Percentiles rank a stretch among this genome's conserved stretches.
phyloP scores from a whole-genome alignment of 2,888 invertebrate species.

The Abrostola triplasia region DNA sequence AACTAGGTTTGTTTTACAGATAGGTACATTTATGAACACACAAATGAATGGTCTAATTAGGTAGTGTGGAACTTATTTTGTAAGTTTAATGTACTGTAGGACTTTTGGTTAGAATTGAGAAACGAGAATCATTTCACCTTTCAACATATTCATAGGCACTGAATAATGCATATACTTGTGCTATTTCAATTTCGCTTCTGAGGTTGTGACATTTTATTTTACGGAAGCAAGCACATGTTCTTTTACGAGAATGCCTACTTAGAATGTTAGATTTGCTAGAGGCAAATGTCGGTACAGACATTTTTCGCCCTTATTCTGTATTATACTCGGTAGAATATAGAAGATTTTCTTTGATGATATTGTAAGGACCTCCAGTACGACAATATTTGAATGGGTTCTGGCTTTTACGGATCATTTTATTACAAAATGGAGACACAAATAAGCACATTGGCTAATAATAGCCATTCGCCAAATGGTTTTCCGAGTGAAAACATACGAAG shows the following conservation, averaged over 20 bases:
- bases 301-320: constrained; percentile 38
- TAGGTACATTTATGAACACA: too few species aligned
- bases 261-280: constrained; percentile 30
- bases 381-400: constrained; percentile 31
- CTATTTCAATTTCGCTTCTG: constrained; percentile 31
- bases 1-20: too few species aligned
- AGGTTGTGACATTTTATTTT: constrained; percentile 27
- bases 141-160: constrained; percentile 24
- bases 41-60: too few species aligned
- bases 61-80: neutral
- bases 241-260: constrained; percentile 43
- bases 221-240: constrained; percentile 41
- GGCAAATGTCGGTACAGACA: constrained; percentile 33
- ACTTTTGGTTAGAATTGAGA: constrained; percentile 3
- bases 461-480: constrained; percentile 26
- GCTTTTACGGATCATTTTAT: constrained; percentile 31
- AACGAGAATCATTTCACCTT: constrained; percentile 3
- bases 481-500: constrained; percentile 3
- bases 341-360: constrained; percentile 23
- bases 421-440: constrained; percentile 26
- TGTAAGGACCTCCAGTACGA: constrained; percentile 11
- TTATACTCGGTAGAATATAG: constrained; percentile 26
- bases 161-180: constrained; percentile 38
- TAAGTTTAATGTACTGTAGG: neutral
- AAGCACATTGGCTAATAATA: constrained; percentile 33